Conservation (phyloP, 92 coral and sea anemone species). For the Porites evermanni region DNA sequence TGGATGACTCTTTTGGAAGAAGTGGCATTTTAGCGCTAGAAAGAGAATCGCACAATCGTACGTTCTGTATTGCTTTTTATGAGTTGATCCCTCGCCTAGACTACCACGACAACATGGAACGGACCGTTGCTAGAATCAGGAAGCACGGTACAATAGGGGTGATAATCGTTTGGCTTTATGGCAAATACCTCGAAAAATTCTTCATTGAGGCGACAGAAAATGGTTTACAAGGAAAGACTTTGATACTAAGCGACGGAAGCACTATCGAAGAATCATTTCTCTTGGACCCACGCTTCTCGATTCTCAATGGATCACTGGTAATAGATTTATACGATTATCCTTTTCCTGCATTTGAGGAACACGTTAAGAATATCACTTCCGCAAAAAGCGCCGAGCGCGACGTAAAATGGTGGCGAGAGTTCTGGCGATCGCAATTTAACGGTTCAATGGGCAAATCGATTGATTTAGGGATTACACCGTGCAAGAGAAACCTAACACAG, state of each 20-base stretch:
- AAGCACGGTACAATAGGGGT: not conserved
- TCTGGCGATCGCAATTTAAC: not conserved
- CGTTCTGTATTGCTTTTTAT: constrained; percentile 7
- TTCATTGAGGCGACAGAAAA: not conserved
- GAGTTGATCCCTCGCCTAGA: not conserved
- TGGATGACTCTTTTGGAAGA: constrained; percentile 10
- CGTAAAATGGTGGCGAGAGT: not conserved
- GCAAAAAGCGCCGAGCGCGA: not conserved
- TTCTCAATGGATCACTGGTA: not conserved
- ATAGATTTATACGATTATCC: not conserved
- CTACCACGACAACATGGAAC: not conserved
- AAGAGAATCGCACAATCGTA: not conserved
- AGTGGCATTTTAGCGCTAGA: not conserved
- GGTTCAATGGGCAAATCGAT: not conserved
- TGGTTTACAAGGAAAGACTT: not conserved
- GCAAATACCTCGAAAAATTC: not conserved
- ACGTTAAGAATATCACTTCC: not conserved
- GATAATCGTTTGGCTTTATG: not conserved
- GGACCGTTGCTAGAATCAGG: not conserved
- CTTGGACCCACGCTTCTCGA: not conserved
- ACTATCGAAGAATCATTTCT: not conserved
- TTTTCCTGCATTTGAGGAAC: not conserved
- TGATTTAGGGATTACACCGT: too few relatives aligned
- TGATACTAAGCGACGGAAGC: not conserved
- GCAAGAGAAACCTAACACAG: too few relatives aligned